These are phyloP conservation scores for Lutjanus campechanus DNA, from an alignment of 2,797 vertebrate species.

Conservation along the genomic window DNA sequence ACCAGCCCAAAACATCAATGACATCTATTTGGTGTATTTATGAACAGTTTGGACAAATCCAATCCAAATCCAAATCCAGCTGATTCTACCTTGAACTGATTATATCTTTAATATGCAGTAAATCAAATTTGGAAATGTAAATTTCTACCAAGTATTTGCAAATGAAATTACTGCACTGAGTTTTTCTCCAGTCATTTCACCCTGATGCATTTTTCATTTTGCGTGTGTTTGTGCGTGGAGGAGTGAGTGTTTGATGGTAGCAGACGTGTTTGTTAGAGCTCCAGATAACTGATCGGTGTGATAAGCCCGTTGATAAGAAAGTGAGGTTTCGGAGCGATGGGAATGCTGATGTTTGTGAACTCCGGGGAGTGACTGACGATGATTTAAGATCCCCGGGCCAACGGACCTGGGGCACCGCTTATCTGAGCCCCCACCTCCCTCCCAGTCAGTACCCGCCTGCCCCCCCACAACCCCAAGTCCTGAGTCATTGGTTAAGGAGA, in stretches of 20 bases:
- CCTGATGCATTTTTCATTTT: slow-evolving; percentile 50
- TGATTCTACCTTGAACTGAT: too few relatives aligned
- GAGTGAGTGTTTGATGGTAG: slow-evolving; percentile 73
- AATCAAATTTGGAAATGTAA: slow-evolving; percentile 1
- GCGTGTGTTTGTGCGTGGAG: slow-evolving; percentile 59
- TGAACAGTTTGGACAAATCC: too few relatives aligned
- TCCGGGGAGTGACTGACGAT: slow-evolving; percentile 78
- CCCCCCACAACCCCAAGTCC: slow-evolving; percentile 51
- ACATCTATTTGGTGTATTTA: too few relatives aligned
- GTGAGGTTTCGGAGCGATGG: slow-evolving; percentile 71
- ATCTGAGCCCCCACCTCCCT: slow-evolving; percentile 80
- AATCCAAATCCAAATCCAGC: too few relatives aligned
- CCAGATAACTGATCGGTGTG: slow-evolving; percentile 75
- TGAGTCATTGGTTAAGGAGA: slow-evolving; percentile 63
- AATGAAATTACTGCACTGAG: slow-evolving; percentile 7
- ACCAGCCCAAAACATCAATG: too few relatives aligned
- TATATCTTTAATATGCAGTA: neutral
- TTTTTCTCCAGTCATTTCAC: slow-evolving; percentile 39
- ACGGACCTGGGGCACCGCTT: slow-evolving; percentile 86
- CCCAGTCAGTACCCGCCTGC: slow-evolving; percentile 44
- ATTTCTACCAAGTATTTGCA: slow-evolving; percentile 15
- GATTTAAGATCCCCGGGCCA: slow-evolving; percentile 88
- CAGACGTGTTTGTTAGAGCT: slow-evolving; percentile 73
- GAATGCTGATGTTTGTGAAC: slow-evolving; percentile 82
- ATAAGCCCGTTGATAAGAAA: slow-evolving; percentile 74